Conservation (phyloP, 2,113 vertebrate species). For the Otolemur garnettii region DNA sequence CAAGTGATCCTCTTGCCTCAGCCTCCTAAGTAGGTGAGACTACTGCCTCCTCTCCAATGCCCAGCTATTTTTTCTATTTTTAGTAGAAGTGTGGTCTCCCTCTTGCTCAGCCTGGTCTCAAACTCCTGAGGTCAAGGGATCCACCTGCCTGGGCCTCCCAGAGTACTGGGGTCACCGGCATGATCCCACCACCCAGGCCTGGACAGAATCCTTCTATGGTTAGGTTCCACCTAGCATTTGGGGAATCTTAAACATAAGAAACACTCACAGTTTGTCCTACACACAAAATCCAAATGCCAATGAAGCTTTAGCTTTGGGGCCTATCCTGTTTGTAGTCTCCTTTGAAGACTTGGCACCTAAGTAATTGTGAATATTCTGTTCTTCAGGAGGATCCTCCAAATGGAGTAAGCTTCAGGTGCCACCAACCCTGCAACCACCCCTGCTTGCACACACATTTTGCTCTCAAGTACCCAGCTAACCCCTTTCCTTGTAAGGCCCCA, state of each 20-base stretch:
- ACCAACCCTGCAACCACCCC: not conserved
- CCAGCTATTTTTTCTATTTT: no score
- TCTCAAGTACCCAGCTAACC: not conserved
- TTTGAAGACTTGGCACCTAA: not conserved
- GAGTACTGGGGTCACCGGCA: no score
- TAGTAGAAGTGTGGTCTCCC: no score
- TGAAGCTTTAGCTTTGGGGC: not conserved
- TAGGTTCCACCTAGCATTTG: not conserved
- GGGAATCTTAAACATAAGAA: not conserved
- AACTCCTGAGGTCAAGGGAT: no score
- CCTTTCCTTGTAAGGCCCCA: not conserved
- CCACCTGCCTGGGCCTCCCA: no score
- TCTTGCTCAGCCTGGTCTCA: no score
- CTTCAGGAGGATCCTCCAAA: not conserved
- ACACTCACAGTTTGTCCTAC: not conserved
- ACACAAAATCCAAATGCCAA: not conserved
- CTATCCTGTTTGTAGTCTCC: not conserved
- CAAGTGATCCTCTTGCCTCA: no score
- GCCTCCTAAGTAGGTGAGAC: no score
- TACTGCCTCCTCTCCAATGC: no score
- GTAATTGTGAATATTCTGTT: conserved; percentile 9
- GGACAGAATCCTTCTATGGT: not conserved
- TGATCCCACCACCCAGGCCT: no score
- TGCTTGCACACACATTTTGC: not conserved
- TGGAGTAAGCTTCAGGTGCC: not conserved